phyloP scores from a whole-genome alignment of 2,113 vertebrate species.

The Anolis carolinensis region DNA sequence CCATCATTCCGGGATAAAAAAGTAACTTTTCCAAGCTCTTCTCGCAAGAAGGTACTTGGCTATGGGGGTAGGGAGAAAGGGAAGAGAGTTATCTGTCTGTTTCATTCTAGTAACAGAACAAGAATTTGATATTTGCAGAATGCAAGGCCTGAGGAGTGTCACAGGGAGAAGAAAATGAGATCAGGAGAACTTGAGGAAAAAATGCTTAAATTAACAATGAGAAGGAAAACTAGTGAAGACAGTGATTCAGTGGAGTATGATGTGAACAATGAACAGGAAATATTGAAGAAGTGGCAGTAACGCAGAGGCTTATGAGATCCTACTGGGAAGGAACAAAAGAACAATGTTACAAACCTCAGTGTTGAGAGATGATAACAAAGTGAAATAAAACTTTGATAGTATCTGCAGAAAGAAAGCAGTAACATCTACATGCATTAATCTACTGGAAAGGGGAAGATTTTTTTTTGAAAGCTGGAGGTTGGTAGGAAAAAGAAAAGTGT shows the following conservation, averaged over 20 bases:
- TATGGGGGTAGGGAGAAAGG: neutral
- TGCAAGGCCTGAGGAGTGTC: neutral
- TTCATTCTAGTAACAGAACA: neutral
- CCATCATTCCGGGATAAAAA: no score
- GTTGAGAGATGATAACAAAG: neutral
- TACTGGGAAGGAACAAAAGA: neutral
- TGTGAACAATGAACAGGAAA: neutral
- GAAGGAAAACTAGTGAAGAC: neutral
- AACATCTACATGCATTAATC: neutral
- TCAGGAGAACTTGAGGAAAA: neutral
- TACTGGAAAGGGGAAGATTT: neutral
- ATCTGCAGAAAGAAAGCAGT: neutral
- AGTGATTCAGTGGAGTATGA: neutral
- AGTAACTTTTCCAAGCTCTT: neutral
- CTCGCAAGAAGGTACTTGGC: neutral
- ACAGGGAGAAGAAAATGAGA: neutral
- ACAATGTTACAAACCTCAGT: no score
- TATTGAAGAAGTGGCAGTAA: neutral
- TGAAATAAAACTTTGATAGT: neutral
- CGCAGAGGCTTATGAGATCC: no score
- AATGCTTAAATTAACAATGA: neutral
- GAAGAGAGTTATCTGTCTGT: neutral
- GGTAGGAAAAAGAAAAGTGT: neutral
- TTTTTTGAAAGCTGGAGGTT: neutral
- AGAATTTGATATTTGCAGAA: neutral